These are phyloP conservation scores for Netelia inedita DNA, from an alignment of 2,888 invertebrate genomes.

Conservation along the genomic window DNA sequence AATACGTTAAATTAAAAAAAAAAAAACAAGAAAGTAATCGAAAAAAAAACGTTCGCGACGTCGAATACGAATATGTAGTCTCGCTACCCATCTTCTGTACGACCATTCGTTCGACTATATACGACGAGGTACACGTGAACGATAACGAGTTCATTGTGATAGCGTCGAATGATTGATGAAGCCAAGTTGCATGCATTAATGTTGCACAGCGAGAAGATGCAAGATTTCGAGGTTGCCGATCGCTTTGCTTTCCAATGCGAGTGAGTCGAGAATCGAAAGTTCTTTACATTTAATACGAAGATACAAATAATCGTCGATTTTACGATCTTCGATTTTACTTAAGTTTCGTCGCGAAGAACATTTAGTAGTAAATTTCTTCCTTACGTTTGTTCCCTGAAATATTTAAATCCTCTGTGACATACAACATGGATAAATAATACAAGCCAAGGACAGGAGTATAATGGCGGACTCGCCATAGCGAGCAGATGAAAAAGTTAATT, in stretches of 20 bases:
- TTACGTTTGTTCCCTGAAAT: no score
- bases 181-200: slow-evolving; percentile 17
- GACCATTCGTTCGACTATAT: not conserved
- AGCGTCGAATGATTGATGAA: slow-evolving; percentile 65
- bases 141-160: slow-evolving; percentile 71
- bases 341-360: no score
- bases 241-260: not conserved
- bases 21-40: not conserved
- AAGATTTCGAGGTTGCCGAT: slow-evolving; percentile 9
- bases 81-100: not conserved
- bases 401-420: not conserved
- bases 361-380: no score
- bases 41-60: slow-evolving; percentile 7
- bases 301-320: not conserved
- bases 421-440: slow-evolving; percentile 1
- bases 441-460: slow-evolving; percentile 10
- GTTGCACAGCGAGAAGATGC: slow-evolving; percentile 19
- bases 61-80: slow-evolving; percentile 8
- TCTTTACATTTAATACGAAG: no score
- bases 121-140: not conserved
- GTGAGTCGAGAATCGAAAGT: not conserved
- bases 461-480: not conserved
- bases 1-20: slow-evolving; percentile 35
- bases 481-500: not conserved
- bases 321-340: not conserved